A percentile compares a stretch with the other conserved stretches of the same genome.
Conservation (phyloP, 2,888 invertebrate genomes). For the Leistus spinibarbis region DNA sequence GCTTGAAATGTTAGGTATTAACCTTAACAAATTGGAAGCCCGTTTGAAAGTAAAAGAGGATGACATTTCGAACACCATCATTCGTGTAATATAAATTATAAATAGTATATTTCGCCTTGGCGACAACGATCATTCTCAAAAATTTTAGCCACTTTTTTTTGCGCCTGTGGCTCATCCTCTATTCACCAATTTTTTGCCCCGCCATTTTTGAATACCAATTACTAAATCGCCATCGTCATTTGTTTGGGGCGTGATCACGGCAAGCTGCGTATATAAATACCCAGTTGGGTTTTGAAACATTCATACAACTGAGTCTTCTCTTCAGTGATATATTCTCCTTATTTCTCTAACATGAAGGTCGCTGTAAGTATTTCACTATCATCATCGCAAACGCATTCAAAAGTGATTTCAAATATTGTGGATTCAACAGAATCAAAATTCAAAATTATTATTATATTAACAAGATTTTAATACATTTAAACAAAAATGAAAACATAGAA, state of each 20-base stretch:
- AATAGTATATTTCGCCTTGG: slow-evolving; percentile 10
- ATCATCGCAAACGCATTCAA: background rate
- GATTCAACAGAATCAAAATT: background rate
- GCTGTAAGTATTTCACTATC: slow-evolving; percentile 25
- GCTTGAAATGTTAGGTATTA: background rate
- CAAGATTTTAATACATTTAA: too few species aligned
- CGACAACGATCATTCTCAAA: slow-evolving; percentile 4
- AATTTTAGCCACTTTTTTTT: slow-evolving; percentile 6
- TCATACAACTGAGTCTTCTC: slow-evolving; percentile 22
- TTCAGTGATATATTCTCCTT: slow-evolving; percentile 21
- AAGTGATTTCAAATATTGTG: background rate
- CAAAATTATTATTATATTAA: background rate
- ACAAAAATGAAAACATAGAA: too few species aligned
- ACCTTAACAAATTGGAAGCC: background rate
- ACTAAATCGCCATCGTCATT: slow-evolving; percentile 6
- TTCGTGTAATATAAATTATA: background rate
- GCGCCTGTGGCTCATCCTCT: background rate
- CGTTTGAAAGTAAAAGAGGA: slow-evolving; percentile 18
- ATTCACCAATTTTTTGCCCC: background rate
- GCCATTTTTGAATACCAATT: background rate
- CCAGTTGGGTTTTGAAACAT: slow-evolving; percentile 7
- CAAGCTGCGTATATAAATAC: slow-evolving; percentile 23
- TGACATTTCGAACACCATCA: slow-evolving; percentile 14
- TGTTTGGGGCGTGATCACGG: slow-evolving; percentile 23
- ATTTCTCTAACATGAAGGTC: slow-evolving; percentile 20